Evolutionary conservation across 2,797 vertebrate genomes (phyloP).

Genomic region (Delichon dasypus): DNA sequence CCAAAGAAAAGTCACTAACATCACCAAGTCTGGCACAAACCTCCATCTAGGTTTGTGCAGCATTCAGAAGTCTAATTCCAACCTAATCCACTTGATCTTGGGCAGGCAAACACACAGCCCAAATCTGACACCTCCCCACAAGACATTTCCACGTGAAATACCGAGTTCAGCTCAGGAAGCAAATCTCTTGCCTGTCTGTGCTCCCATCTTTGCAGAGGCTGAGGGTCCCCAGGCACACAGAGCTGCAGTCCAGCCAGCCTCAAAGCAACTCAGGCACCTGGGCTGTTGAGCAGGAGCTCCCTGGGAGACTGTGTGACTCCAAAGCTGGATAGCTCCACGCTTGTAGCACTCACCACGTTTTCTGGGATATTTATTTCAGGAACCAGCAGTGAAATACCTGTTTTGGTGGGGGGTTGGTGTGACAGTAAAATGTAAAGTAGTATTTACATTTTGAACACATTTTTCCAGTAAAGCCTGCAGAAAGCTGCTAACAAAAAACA

Average conservation of each 20-base stretch:
- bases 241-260: background rate
- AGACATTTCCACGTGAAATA: background rate
- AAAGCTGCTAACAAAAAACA: background rate
- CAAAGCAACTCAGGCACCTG: accelerated
- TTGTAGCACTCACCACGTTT: background rate
- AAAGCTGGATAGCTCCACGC: accelerated
- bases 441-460: background rate
- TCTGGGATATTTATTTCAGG: background rate
- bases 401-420: accelerated
- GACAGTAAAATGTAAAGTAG: background rate
- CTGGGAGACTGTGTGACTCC: no score
- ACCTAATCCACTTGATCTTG: background rate
- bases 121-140: background rate
- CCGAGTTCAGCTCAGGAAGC: accelerated
- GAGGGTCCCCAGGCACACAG: accelerated
- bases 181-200: background rate
- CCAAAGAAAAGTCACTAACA: background rate
- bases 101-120: accelerated
- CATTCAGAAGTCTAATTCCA: background rate
- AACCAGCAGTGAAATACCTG: background rate
- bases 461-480: background rate
- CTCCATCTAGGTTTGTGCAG: background rate
- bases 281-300: accelerated
- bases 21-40: accelerated
- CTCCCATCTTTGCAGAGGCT: background rate